Conservation (phyloP, 1,140 invertebrate genomes). For the Uloborus diversus region DNA sequence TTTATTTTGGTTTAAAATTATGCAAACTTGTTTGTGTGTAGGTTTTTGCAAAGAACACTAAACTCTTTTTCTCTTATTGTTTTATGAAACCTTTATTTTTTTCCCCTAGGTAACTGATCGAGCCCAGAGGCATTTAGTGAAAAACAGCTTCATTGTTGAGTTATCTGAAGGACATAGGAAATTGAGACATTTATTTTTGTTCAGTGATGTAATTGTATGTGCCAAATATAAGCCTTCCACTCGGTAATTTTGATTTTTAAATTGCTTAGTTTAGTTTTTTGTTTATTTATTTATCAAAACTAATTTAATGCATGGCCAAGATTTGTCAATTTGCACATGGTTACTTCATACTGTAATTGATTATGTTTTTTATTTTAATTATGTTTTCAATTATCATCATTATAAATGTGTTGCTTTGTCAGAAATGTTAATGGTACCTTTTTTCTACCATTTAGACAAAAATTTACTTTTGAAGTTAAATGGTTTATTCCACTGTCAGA, state of each 20-base stretch:
- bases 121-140: conserved; percentile 85
- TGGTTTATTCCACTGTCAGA: conserved; percentile 83
- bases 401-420: too few relatives aligned
- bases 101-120: conserved; percentile 75
- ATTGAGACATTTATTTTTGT: conserved; percentile 90
- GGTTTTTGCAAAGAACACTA: too few relatives aligned
- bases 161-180: conserved; percentile 86
- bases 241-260: conserved; percentile 44
- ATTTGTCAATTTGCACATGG: too few relatives aligned
- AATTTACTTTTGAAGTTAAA: conserved; percentile 90
- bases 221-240: conserved; percentile 85
- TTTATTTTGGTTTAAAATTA: too few relatives aligned
- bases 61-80: too few relatives aligned
- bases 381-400: too few relatives aligned
- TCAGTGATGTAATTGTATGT: conserved; percentile 94
- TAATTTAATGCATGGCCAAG: too few relatives aligned
- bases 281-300: neutral
- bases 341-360: too few relatives aligned
- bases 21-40: too few relatives aligned
- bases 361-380: too few relatives aligned
- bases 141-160: conserved; percentile 95
- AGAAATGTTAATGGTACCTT: neutral
- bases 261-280: neutral
- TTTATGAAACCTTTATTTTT: conserved; percentile 5
- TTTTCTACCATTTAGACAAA: conserved; percentile 73